Conservation (phyloP, 2,797 vertebrate genomes). For the Peromyscus melanophrys region DNA sequence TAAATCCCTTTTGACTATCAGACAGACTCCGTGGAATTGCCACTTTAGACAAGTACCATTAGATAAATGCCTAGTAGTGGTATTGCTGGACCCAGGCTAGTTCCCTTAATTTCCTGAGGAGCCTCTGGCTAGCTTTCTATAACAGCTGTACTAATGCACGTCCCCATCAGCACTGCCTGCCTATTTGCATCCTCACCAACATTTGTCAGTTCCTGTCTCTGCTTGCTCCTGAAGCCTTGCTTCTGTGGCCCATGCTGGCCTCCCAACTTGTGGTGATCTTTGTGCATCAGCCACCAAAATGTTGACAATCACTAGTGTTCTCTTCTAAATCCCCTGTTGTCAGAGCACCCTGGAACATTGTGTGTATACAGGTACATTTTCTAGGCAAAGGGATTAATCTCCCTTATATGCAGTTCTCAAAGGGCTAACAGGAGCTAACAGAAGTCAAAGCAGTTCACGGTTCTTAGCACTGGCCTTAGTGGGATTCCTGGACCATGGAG, state of each 20-base stretch:
- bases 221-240: not conserved
- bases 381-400: not conserved
- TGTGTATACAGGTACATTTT: slow-evolving; percentile 10
- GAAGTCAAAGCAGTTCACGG: not conserved
- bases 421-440: not conserved
- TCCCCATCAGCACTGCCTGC: not conserved
- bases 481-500: not conserved
- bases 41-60: not conserved
- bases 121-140: not conserved
- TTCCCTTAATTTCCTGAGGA: not conserved
- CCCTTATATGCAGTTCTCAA: slow-evolving; percentile 36
- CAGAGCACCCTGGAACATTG: not conserved
- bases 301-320: not conserved
- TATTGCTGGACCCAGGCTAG: not conserved
- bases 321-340: not conserved
- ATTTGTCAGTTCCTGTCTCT: not conserved
- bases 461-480: not conserved
- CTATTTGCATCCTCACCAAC: not conserved
- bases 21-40: no score
- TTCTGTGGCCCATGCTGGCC: not conserved
- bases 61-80: no score
- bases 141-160: not conserved
- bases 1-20: no score
- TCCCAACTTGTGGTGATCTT: not conserved
- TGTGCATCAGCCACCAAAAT: not conserved